These are phyloP conservation scores for Corythornis madagascariensis DNA, from an alignment of 2,113 vertebrate genomes.

Conservation along the genomic window DNA sequence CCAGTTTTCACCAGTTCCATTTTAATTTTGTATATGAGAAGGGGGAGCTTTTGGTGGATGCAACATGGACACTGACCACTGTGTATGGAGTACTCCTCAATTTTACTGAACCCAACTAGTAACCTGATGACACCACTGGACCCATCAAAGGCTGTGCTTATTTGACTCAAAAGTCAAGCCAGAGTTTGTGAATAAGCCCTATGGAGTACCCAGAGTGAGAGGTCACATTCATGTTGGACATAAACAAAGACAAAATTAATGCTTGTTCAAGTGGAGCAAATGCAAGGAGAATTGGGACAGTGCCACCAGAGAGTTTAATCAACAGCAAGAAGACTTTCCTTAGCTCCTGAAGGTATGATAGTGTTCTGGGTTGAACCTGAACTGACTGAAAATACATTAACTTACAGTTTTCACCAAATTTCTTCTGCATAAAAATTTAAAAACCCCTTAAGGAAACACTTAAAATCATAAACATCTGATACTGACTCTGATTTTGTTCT, in stretches of 20 bases:
- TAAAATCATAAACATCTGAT: background rate
- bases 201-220: background rate
- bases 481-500: background rate
- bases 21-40: background rate
- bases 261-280: constrained; percentile 28
- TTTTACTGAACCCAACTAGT: background rate
- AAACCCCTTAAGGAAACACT: background rate
- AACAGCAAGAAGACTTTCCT: constrained; percentile 19
- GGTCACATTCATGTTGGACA: background rate
- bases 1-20: background rate
- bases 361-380: background rate
- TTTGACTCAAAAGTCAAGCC: background rate
- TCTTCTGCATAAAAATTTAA: background rate
- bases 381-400: background rate
- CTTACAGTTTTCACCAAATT: background rate
- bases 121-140: background rate
- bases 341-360: background rate
- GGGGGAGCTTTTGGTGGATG: background rate
- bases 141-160: background rate
- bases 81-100: background rate
- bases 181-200: background rate
- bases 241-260: constrained; percentile 19
- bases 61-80: background rate
- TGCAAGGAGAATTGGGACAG: constrained; percentile 29
- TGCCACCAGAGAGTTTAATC: constrained; percentile 21